Evolutionary conservation across 2,888 invertebrate species (phyloP).

Genomic region (Zhuqinia jingwanae): DNA sequence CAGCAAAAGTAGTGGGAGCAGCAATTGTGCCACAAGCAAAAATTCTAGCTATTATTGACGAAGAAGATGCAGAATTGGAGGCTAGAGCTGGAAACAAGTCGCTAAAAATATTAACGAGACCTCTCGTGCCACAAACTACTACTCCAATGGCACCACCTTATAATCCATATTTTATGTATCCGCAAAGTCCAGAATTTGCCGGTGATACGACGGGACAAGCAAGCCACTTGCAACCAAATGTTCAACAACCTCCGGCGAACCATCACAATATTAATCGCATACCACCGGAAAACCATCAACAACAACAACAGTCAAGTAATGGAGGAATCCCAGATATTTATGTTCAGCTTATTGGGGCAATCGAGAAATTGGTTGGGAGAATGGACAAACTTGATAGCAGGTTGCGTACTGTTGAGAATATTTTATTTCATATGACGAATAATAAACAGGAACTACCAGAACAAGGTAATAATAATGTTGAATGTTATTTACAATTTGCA

Average conservation of each 20-base stretch:
- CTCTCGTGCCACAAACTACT: slow-evolving; percentile 21
- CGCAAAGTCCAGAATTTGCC: slow-evolving; percentile 44
- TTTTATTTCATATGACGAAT: slow-evolving; percentile 75
- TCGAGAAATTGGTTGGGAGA: slow-evolving; percentile 77
- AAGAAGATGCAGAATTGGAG: slow-evolving; percentile 41
- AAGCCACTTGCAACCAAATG: slow-evolving; percentile 64
- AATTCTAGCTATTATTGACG: slow-evolving; percentile 40
- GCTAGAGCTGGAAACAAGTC: slow-evolving; percentile 49
- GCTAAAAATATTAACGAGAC: slow-evolving; percentile 49
- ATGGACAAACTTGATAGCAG: slow-evolving; percentile 77
- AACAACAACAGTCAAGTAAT: neutral
- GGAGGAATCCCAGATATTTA: slow-evolving; percentile 65
- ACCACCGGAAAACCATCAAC: neutral
- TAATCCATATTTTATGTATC: slow-evolving; percentile 53
- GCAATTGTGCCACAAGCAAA: too few relatives aligned
- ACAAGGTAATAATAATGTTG: slow-evolving; percentile 75
- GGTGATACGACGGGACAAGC: slow-evolving; percentile 68
- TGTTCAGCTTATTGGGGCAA: slow-evolving; percentile 76
- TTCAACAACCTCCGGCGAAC: slow-evolving; percentile 47
- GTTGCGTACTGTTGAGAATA: slow-evolving; percentile 76
- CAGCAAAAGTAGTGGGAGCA: too few relatives aligned
- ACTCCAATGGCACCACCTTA: slow-evolving; percentile 44
- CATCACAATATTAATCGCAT: slow-evolving; percentile 1
- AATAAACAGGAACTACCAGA: slow-evolving; percentile 70
- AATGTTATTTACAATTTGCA: too few relatives aligned